Base-by-base conservation (phyloP, 2,113 vertebrate genomes). In the Chloropsis cyanopogon region DNA sequence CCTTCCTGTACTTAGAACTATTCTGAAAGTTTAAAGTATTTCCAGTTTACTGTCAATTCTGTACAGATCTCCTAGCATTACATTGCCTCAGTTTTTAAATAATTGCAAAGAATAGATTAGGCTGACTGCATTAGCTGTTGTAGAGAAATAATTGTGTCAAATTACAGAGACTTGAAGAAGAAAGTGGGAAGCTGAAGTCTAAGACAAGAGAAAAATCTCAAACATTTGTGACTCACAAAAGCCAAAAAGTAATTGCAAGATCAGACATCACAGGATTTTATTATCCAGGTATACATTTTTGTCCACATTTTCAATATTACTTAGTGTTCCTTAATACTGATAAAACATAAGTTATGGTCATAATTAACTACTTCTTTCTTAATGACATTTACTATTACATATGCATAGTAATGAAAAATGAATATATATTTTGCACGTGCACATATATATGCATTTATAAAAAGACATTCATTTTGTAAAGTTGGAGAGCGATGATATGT, bases 181-280 rank as follows among this genome's bases (percentile, higher is more conserved):
- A 88, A 73, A 69, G 21, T 56, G 57, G 78, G 73, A 96, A 92
- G 33, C 24, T 52, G 72, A 96, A 97, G 39, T 56, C 64, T 90
- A 88, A 94, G 84, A 97, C 83, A n/a, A 94, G 53, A 81, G 72
- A 39, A 54, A 97, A 96, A 94, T 61, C 82, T 37, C 95, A 92
- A 94, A 64, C 85, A 31, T 37, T 97, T 60, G 92, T 98, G 85
- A 83, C 93, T 73, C 94, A 97, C 39, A 97, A 90, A 97, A 96
- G 97, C 57, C 98, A 98, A 91, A 98, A 97, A 47, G 98, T 98
- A 63, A 97, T 98, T 95, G 98, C 98, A 92, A 98, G 98, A 96
- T 98, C 98, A 78, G 97, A 98, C 0, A 5, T 95, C 82, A 98
- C 98, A 57, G 98, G 98, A 81, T 98, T 98, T 98, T 98, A 98